A percentile compares a stretch with the other conserved stretches of the same genome.
These are phyloP conservation scores for Laterallus jamaicensis DNA, from an alignment of 2,113 vertebrate species.

Conservation along the genomic window DNA sequence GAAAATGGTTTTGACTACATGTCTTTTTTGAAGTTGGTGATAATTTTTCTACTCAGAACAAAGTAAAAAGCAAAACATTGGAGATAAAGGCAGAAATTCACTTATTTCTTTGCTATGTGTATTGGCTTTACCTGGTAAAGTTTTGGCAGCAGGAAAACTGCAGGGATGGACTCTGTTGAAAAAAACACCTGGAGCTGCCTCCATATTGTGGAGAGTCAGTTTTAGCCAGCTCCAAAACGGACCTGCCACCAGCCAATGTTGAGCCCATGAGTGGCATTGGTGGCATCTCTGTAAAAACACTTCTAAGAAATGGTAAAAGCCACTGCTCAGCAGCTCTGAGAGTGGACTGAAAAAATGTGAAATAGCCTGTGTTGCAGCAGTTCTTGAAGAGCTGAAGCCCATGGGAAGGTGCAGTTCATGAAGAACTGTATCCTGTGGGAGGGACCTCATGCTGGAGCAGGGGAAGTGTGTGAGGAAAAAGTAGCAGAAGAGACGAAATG, in stretches of 20 bases:
- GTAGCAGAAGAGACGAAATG: neutral
- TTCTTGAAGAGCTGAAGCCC: neutral
- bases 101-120: neutral
- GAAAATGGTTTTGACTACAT: neutral
- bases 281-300: neutral
- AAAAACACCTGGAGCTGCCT: neutral
- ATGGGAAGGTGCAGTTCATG: neutral
- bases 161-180: neutral
- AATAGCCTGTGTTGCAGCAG: neutral
- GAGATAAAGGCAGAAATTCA: neutral
- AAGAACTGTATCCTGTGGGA: neutral
- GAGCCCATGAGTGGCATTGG: accelerated
- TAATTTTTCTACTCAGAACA: neutral
- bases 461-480: neutral
- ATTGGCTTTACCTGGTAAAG: neutral
- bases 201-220: neutral
- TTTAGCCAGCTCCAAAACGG: neutral
- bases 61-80: neutral
- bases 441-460: neutral
- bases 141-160: neutral
- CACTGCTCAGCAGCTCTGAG: neutral
- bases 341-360: neutral
- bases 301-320: neutral
- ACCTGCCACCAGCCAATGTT: neutral
- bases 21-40: neutral